phyloP scores from a whole-genome alignment of 2,888 invertebrate species.

The Congeria kusceri region DNA sequence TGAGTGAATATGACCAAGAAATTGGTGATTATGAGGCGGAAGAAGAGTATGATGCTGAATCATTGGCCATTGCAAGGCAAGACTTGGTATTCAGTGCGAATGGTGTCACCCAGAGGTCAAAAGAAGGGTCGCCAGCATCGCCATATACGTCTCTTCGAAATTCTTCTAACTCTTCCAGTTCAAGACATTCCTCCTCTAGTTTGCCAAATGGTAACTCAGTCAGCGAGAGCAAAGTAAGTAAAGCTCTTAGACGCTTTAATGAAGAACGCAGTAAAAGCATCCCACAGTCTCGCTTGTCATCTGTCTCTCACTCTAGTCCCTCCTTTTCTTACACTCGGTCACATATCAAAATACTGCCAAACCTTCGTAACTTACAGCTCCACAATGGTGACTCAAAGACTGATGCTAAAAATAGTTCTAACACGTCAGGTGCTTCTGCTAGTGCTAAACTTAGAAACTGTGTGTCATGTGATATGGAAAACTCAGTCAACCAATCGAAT shows the following conservation, averaged over 20 bases:
- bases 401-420: slow-evolving; percentile 40
- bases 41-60: slow-evolving; percentile 22
- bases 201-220: slow-evolving; percentile 44
- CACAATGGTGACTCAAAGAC: slow-evolving; percentile 37
- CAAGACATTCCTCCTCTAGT: slow-evolving; percentile 27
- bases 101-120: slow-evolving; percentile 1
- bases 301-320: slow-evolving; percentile 38
- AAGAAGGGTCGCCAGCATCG: slow-evolving; percentile 5
- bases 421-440: slow-evolving; percentile 50
- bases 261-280: slow-evolving; percentile 61
- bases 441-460: slow-evolving; percentile 65
- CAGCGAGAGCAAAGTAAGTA: slow-evolving; percentile 63
- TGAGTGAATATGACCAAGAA: slow-evolving; percentile 52
- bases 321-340: slow-evolving; percentile 42
- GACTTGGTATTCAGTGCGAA: background rate
- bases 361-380: slow-evolving; percentile 49
- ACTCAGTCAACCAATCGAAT: slow-evolving; percentile 44
- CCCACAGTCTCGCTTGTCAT: slow-evolving; percentile 57
- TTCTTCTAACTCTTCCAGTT: slow-evolving; percentile 26
- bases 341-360: slow-evolving; percentile 56
- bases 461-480: slow-evolving; percentile 62
- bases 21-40: slow-evolving; percentile 15
- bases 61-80: background rate
- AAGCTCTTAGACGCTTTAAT: slow-evolving; percentile 62
- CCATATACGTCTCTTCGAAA: background rate